Evolutionary conservation across 2,888 invertebrate genomes (phyloP), one percentile per base, ranked within the genome.

Genomic region (Rhopalosiphum nymphaeae): DNA sequence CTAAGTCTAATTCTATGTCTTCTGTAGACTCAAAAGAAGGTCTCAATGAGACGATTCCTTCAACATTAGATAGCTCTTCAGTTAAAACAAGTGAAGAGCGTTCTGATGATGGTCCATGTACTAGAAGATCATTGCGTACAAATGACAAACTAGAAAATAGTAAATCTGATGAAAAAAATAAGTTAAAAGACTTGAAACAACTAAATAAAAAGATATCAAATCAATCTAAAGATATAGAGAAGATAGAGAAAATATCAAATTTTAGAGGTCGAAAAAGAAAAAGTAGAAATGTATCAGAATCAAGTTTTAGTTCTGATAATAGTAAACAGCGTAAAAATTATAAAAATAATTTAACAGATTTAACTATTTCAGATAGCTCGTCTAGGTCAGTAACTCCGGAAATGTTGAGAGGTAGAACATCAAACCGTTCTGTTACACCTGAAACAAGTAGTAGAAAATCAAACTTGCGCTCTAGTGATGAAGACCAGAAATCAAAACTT

Each of bases 341-440:
- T 61, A 86, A 87, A 57, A 67, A 44, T 42, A 94, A 57, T 42
- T 9, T 56, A n/a, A 29, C 57, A 21, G 90, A 94, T 61, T 78
- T 86, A 85, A 86, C 44, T 10, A 2, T 91, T 61, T 94, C 86
- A 10, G 91, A 91, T 44, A 67, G 86, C 10, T 91, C 93, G 0
- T 90, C 94, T 61, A 91, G 94, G 5, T 94, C 94, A 44, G 49
- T 91, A 53, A 94, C 94, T 67, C 94, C 91, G 53, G 94, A 94
- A n/a, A 86, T 61, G 49, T 3, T 61, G 0, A 61, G 42, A 90
- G 25, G 61, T 49, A 90, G 42, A 46, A 61, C 89, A 11, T 57
- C 56, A 16, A 85, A 46, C 16, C 78, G 85, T 49, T 93, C 86
- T 42, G 29, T 90, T 85, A 90, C 86, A 61, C 90, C 90, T 3